These are phyloP conservation scores for Hoplostethus atlanticus DNA, from an alignment of 2,797 vertebrate species.

Conservation along the genomic window DNA sequence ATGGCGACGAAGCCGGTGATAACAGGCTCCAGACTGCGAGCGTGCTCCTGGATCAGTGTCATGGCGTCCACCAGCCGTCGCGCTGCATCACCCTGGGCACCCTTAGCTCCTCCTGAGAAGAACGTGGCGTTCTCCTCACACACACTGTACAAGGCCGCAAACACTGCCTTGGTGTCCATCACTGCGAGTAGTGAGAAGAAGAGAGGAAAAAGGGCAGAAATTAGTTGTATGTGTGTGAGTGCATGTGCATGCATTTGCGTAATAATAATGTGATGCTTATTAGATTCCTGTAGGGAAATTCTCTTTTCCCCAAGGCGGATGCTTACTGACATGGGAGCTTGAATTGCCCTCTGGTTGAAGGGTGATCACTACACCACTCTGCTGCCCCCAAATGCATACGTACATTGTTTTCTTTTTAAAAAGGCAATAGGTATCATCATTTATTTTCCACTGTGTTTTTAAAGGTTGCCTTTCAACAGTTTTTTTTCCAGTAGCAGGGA, in stretches of 20 bases:
- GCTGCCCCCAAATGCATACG: not conserved
- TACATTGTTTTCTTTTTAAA: not conserved
- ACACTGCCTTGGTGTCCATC: constrained; percentile 92
- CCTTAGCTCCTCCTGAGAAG: constrained; percentile 85
- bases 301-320: not conserved
- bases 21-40: constrained; percentile 86
- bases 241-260: not conserved
- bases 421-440: not conserved
- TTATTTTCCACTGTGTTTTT: not conserved
- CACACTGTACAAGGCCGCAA: constrained; percentile 86
- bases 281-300: not conserved
- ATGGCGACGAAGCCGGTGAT: constrained; percentile 84
- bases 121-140: constrained; percentile 90
- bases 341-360: no score
- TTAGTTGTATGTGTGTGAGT: not conserved
- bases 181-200: constrained; percentile 54
- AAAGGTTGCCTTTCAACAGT: not conserved
- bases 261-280: not conserved
- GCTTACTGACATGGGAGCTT: not conserved
- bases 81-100: constrained; percentile 80
- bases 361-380: not conserved
- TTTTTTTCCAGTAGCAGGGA: no score
- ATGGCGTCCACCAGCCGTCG: constrained; percentile 85
- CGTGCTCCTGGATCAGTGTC: constrained; percentile 87
- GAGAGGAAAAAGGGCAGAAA: not conserved